These are phyloP conservation scores for Samia ricini DNA, from an alignment of 1,140 invertebrate species.

Conservation along the genomic window DNA sequence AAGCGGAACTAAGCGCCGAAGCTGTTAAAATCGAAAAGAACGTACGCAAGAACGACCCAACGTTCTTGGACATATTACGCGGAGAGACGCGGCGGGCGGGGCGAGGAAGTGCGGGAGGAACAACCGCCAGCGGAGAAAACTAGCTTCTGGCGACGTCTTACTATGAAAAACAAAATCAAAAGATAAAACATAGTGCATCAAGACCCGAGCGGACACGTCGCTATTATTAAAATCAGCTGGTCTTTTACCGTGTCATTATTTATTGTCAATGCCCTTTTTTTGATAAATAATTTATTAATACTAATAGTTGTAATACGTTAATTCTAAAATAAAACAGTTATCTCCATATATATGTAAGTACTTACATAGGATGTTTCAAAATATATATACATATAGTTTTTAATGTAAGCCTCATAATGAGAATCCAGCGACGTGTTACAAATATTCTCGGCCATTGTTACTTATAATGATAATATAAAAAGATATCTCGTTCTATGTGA, in stretches of 20 bases:
- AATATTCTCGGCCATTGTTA: constrained; percentile 55
- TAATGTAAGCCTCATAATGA: constrained; percentile 19
- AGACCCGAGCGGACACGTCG: constrained; percentile 9
- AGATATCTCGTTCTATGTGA: constrained; percentile 74
- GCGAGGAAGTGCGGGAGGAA: constrained; percentile 75
- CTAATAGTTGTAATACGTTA: background rate
- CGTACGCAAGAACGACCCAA: constrained; percentile 80
- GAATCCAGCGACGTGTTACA: constrained; percentile 40
- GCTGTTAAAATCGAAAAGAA: constrained; percentile 83
- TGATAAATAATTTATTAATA: constrained; percentile 1
- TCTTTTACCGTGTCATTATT: constrained; percentile 3
- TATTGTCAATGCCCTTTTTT: constrained; percentile 5
- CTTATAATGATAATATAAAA: constrained; percentile 42
- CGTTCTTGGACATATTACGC: constrained; percentile 84
- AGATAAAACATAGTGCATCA: constrained; percentile 76
- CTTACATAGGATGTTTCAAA: constrained; percentile 1
- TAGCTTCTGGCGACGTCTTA: constrained; percentile 85
- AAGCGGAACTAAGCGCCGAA: constrained; percentile 83
- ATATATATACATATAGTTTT: background rate
- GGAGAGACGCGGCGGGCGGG: constrained; percentile 76
- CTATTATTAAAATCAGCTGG: background rate
- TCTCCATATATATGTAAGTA: background rate
- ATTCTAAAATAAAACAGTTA: background rate
- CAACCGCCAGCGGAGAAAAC: constrained; percentile 81
- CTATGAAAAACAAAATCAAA: constrained; percentile 84